phyloP scores from a whole-genome alignment of 1,140 invertebrate species.

The Ptiloglossa arizonensis region DNA sequence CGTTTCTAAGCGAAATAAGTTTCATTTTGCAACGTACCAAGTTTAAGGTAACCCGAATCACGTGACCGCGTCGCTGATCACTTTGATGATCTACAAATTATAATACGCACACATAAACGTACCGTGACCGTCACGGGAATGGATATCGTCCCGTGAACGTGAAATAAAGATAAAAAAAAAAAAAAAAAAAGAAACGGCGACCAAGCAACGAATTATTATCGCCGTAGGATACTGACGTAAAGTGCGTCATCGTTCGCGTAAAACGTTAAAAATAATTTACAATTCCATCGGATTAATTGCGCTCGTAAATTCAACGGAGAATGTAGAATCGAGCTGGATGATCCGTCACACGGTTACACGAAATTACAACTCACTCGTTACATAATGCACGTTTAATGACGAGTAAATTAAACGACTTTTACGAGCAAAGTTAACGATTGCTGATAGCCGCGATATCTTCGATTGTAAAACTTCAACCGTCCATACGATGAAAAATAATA shows the following conservation, averaged over 20 bases:
- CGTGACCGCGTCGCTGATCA: slow-evolving; percentile 22
- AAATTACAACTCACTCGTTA: neutral
- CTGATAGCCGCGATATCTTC: neutral
- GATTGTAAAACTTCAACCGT: no score
- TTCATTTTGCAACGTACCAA: neutral
- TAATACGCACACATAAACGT: slow-evolving; percentile 32
- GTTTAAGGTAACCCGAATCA: slow-evolving; percentile 28
- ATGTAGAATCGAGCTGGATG: neutral
- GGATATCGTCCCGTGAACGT: neutral
- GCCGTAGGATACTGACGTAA: neutral
- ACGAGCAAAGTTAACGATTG: neutral
- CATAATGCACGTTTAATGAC: neutral
- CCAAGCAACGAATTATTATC: slow-evolving; percentile 61
- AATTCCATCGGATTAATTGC: slow-evolving; percentile 12
- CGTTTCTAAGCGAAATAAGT: neutral
- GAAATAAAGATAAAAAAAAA: no score
- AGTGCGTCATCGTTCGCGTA: neutral
- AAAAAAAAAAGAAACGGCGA: slow-evolving; percentile 71
- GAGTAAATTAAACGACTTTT: neutral
- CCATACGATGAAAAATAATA: no score
- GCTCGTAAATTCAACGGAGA: neutral
- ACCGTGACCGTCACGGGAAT: slow-evolving; percentile 50
- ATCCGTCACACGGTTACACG: neutral
- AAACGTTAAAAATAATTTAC: slow-evolving; percentile 18
- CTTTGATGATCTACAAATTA: slow-evolving; percentile 30